Evolutionary conservation across 37 sponge, comb jelly and placozoan species (phyloP), one percentile per base, ranked within the genome.

Genomic region (Beroe forskalii): DNA sequence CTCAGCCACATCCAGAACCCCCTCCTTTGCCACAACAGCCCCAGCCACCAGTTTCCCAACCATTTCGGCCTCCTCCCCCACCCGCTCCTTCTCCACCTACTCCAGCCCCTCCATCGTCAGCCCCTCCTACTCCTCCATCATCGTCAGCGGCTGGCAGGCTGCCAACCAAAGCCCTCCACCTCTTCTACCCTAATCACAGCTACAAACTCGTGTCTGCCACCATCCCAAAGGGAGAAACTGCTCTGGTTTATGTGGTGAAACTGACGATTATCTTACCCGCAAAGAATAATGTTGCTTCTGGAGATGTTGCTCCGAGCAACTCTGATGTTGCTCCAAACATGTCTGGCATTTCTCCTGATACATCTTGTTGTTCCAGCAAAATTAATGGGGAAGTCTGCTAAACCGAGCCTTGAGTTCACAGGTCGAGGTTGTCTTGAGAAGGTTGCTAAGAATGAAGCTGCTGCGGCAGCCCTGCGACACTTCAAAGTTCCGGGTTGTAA

Each of bases 401-500:
- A 48, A 12, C 55, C 6, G 6, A 48, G 12, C 12, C 6, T 63
- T 28, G 66, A 63, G 27, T 63, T 63, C 66, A 24, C 28, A 22
- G 76, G 76, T 72, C 19, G 20, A 8, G 76, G 76, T 32, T 37
- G 76, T 12, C 27, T 12, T 6, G 76, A 72, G 40, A 72, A 33
- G 40, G 6, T 72, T 6, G 76, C 76, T 23, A 63, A 23, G 17
- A 63, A 63, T n/a, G 27, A 28, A 6, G 66, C 66, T n/a, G 66
- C 66, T 23, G 17, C 66, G 4, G 66, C 66, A 63, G 66, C 66
- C 4, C 30, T 63, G 66, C 4, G 17, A 23, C 30, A 28, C 17
- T 63, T 63, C 66, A n/a, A 63, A 63, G 30, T 63, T 27, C 66
- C 66, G 3, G 66, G 66, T n/a, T 28, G 66, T 63, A n/a, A 63